Base-by-base conservation (phyloP, 1,140 invertebrate species). In the Anagrus nilaparvatae region DNA sequence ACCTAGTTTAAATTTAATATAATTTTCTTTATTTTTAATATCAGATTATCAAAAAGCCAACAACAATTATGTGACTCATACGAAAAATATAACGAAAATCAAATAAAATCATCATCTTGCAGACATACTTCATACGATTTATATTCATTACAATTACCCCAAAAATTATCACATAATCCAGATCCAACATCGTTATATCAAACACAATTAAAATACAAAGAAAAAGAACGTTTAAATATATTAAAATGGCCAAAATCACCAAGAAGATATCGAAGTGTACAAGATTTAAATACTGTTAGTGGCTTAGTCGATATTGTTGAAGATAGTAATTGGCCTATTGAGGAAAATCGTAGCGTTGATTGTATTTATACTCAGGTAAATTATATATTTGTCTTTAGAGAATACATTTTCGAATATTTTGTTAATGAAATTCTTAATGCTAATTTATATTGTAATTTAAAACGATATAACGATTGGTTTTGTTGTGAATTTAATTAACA, bases 271-370 rank as follows among this genome's bases (percentile, higher is more conserved):
- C 52, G 58, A 27, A 69, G 64, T 31, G 58, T 67, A 16, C 66
- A 67, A 37, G 56, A 61, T 38, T 54, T 69, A n/a, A 65, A 69
- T 25, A 61, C 55, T 13, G 66, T 69, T 19, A 61, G 55, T 17
- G 66, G 63, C 7, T 51, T 69, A 32, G 62, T 69, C 8, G 64
- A 69, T 21, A 60, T 69, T 17, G 56, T 69, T 31, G 65, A 69
- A 39, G 63, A 69, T 31, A 65, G 63, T 34, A 53, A 56, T 40
- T 69, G 66, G 62, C 62, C 66, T 1, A 53, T 59, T 16, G 65
- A 66, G 32, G 61, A 59, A 24, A 64, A 66, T 49, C 56, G 60
- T 0, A 62, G 59, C 25, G 52, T 65, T 34, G 62, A 63, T 40
- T 65, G 63, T 35, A 63, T 67, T 43, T 67, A 67, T 10, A 65